These are phyloP conservation scores for Scaptomyza pallida DNA, from an alignment of 1,140 invertebrate species.

Conservation along the genomic window DNA sequence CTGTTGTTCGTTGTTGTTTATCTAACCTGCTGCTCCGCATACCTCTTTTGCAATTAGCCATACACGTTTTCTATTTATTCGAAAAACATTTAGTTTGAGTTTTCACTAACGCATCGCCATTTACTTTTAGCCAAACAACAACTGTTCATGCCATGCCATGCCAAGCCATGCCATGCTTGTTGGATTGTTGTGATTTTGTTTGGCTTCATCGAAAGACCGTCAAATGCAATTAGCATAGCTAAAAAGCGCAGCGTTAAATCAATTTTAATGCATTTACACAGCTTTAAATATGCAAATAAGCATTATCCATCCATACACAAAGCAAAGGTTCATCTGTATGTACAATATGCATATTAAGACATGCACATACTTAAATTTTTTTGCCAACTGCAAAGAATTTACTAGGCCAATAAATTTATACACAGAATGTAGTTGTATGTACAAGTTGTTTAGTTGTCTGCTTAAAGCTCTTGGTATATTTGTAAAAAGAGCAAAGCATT, in stretches of 20 bases:
- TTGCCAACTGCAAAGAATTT: slow-evolving; percentile 48
- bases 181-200: slow-evolving; percentile 36
- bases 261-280: slow-evolving; percentile 17
- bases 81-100: slow-evolving; percentile 41
- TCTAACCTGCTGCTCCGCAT: slow-evolving; percentile 30
- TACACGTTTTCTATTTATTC: slow-evolving; percentile 54
- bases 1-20: slow-evolving; percentile 26
- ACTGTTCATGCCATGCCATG: too few relatives aligned
- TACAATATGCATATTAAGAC: slow-evolving; percentile 33
- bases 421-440: slow-evolving; percentile 5
- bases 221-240: slow-evolving; percentile 45
- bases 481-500: neutral
- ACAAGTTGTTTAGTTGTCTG: neutral
- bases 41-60: slow-evolving; percentile 32
- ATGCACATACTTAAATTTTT: slow-evolving; percentile 48
- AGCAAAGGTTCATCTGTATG: neutral
- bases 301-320: slow-evolving; percentile 10
- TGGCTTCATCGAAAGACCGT: slow-evolving; percentile 41
- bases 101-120: slow-evolving; percentile 30
- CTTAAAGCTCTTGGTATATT: slow-evolving; percentile 24
- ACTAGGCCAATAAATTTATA: slow-evolving; percentile 40
- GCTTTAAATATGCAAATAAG: slow-evolving; percentile 10
- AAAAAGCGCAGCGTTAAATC: slow-evolving; percentile 37
- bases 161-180: neutral
- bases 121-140: neutral